Evolutionary conservation across 1,140 invertebrate genomes (phyloP).

Genomic region (Drosophila nigromelanica): DNA sequence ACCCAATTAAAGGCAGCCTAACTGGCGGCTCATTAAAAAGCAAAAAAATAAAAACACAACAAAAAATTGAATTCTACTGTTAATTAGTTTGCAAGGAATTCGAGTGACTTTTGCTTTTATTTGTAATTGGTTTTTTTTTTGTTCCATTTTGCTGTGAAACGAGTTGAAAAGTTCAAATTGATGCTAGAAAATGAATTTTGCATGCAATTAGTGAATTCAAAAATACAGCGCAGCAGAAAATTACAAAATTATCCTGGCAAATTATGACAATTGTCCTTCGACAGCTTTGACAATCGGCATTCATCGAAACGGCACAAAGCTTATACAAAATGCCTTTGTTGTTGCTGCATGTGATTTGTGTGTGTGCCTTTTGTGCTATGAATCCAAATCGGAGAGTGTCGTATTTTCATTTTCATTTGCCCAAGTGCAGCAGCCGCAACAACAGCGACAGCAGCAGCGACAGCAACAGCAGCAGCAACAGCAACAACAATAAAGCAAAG

Average conservation of each 20-base stretch:
- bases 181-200: constrained; percentile 8
- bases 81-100: constrained; percentile 19
- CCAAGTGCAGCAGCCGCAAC: constrained; percentile 28
- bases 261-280: constrained; percentile 71
- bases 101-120: constrained; percentile 7
- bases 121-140: not conserved
- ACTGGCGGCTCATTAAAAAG: constrained; percentile 24
- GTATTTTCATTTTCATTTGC: constrained; percentile 51
- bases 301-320: constrained; percentile 10
- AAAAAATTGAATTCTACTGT: constrained; percentile 4
- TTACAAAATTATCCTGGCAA: constrained; percentile 65
- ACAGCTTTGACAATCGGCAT: constrained; percentile 36
- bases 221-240: constrained; percentile 24
- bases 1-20: constrained; percentile 6
- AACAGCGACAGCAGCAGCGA: constrained; percentile 19
- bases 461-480: constrained; percentile 9
- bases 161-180: constrained; percentile 14
- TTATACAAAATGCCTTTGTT: constrained; percentile 12
- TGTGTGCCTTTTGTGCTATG: constrained; percentile 55
- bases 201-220: constrained; percentile 7
- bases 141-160: not conserved
- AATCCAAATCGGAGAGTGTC: constrained; percentile 46
- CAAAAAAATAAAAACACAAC: not conserved
- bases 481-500: constrained; percentile 29
- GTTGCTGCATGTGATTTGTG: not conserved